A percentile compares a stretch with the other conserved stretches of the same genome.
These are phyloP conservation scores for Matsumyia berberina DNA, from an alignment of 2,888 invertebrate genomes.

Conservation along the genomic window DNA sequence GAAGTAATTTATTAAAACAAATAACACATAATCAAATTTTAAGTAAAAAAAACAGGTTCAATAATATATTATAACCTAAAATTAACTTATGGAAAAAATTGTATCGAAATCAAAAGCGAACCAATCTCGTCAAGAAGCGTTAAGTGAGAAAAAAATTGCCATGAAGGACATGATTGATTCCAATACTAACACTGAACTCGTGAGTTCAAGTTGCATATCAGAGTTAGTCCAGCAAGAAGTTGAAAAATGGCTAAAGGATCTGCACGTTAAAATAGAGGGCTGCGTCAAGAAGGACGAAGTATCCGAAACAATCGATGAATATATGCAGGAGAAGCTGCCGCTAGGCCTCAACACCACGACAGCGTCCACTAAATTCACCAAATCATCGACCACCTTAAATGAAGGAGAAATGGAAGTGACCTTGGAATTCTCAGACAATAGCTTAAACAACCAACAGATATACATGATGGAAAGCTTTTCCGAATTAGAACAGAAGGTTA, in stretches of 20 bases:
- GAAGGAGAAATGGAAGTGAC: conserved; percentile 7
- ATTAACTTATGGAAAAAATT: not conserved
- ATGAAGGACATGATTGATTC: not conserved
- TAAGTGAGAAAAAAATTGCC: not conserved
- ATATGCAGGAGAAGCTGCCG: conserved; percentile 1
- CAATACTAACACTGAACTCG: not conserved
- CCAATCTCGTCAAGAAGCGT: not conserved
- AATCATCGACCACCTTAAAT: not conserved
- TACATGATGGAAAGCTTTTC: not conserved
- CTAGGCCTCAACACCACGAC: accelerated
- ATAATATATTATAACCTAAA: not conserved
- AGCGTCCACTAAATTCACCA: not conserved
- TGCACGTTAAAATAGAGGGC: not conserved
- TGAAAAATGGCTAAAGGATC: not conserved
- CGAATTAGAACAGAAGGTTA: conserved; percentile 1
- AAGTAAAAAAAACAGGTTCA: not conserved
- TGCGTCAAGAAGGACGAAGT: conserved; percentile 2
- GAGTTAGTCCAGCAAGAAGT: not conserved
- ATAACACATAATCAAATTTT: not conserved
- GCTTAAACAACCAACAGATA: not conserved
- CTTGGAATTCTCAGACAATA: not conserved
- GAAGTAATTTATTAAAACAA: not conserved
- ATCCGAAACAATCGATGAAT: not conserved
- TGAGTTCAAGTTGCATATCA: not conserved
- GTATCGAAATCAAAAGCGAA: not conserved